These are phyloP conservation scores for Holotrichia oblita DNA, from an alignment of 1,140 invertebrate species.

Conservation along the genomic window DNA sequence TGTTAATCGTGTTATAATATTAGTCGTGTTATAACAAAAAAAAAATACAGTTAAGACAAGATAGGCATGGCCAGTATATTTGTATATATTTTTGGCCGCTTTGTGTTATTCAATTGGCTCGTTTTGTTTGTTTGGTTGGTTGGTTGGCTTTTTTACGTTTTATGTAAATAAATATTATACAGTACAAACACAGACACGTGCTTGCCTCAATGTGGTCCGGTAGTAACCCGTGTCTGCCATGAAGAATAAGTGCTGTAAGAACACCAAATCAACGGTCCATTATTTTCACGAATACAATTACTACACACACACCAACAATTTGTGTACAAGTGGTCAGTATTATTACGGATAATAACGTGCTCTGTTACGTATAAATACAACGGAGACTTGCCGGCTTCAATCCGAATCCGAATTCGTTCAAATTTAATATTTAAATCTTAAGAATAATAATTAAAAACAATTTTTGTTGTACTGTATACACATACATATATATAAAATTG, in stretches of 20 bases:
- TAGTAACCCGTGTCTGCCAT: conserved; percentile 73
- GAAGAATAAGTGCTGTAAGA: conserved; percentile 79
- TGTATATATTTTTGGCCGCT: conserved; percentile 32
- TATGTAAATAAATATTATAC: conserved; percentile 8
- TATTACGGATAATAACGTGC: neutral
- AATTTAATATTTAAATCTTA: too few species aligned
- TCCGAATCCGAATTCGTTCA: neutral
- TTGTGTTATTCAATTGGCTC: conserved; percentile 13
- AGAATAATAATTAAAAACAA: too few species aligned
- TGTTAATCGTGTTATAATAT: conserved; percentile 31
- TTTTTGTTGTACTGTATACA: too few species aligned
- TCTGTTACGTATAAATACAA: neutral
- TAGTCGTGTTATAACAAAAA: conserved; percentile 27
- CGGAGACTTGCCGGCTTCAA: conserved; percentile 29
- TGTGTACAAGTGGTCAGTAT: conserved; percentile 14
- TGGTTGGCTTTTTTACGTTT: too few species aligned
- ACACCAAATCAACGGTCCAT: conserved; percentile 57
- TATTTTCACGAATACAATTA: conserved; percentile 18
- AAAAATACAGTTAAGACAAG: too few species aligned
- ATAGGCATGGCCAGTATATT: conserved; percentile 34
- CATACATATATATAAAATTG: neutral
- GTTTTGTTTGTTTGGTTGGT: neutral
- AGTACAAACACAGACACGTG: conserved; percentile 52
- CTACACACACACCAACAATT: conserved; percentile 18
- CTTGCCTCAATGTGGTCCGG: conserved; percentile 81